Conservation (phyloP, 2,888 invertebrate genomes). For the Ferdinandea cuprea region DNA sequence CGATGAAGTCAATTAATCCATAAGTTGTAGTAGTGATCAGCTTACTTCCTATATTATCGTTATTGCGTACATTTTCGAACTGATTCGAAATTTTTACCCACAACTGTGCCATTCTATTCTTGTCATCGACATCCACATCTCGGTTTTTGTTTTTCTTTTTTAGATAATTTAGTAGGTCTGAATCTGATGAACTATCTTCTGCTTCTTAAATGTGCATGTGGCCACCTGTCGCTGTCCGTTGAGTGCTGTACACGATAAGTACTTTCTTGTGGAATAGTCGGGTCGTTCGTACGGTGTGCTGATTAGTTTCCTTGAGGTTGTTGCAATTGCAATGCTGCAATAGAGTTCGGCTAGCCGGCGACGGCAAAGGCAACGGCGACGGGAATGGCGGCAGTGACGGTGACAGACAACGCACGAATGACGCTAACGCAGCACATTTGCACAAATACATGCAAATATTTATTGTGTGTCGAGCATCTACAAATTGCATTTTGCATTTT, state of each 20-base stretch:
- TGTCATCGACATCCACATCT: conserved; percentile 34
- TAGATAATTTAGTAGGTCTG: conserved; percentile 69
- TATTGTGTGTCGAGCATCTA: conserved; percentile 46
- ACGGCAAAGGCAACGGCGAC: too few relatives aligned
- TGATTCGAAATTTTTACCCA: conserved; percentile 4
- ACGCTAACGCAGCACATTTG: conserved; percentile 50
- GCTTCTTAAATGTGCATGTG: conserved; percentile 51
- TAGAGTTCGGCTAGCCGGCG: conserved; percentile 59
- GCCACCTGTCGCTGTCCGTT: conserved; percentile 74
- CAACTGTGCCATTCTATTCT: conserved; percentile 58
- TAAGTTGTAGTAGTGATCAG: too few relatives aligned
- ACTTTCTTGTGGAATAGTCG: conserved; percentile 53
- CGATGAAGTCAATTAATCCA: too few relatives aligned
- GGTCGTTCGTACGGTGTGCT: conserved; percentile 40
- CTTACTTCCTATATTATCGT: too few relatives aligned
- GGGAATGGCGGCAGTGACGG: background rate
- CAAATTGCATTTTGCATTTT: conserved; percentile 58
- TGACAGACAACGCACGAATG: conserved; percentile 40
- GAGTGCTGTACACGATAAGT: conserved; percentile 59
- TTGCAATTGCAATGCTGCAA: conserved; percentile 58
- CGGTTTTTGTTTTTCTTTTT: conserved; percentile 32
- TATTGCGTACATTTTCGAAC: too few relatives aligned
- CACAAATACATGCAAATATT: conserved; percentile 3
- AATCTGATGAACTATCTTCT: conserved; percentile 70
- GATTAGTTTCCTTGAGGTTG: conserved; percentile 66